Base-by-base conservation (phyloP, 2,113 vertebrate genomes). In the Actenoides lindsayi region DNA sequence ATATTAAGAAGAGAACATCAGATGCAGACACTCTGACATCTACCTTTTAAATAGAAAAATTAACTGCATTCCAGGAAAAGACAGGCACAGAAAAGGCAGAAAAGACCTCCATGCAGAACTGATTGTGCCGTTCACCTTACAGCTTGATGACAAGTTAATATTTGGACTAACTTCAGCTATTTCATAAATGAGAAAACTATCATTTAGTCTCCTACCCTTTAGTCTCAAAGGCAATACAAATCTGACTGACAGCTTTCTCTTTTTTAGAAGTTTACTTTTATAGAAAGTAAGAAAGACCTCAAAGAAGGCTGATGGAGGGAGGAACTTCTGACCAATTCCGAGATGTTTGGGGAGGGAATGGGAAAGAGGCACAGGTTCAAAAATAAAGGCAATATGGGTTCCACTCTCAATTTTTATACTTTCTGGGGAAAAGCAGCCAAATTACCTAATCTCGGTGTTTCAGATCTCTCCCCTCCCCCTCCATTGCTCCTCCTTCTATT, bases 401-500 rank as follows among this genome's bases (percentile, higher is more conserved):
- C 33, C 51, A 37, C 37, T 82, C 60, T 69, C 76, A 68, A 33
- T 59, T 71, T 56, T 78, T 39, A 75, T 33, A 42, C 24, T 64
- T 90, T 12, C 9, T 31, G 39, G n/a, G 67, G 37, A 75, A 64
- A 5, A 92, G 57, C 48, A 84, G 76, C 42, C 65, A 78, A 83
- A 92, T 90, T 81, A 90, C 73, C 79, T 82, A 93, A 92, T 81
- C n/a, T 33, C 59, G 31, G 46, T 87, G 69, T 65, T 82, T 64
- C 44, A 0, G 13, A 51, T 67, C 46, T 65, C 83, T 59, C 67
- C 60, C 80, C 94, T 33, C 42, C 76, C 94, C 35, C 42, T n/a
- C 53, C 48, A 31, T 19, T 68, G 51, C 53, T 81, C 18, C 78
- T 81, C 65, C 84, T 91, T 37, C 83, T 77, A 6, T 41, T 78